Conservation (phyloP, 1,140 invertebrate species). For the Ostrea denselamellosa region DNA sequence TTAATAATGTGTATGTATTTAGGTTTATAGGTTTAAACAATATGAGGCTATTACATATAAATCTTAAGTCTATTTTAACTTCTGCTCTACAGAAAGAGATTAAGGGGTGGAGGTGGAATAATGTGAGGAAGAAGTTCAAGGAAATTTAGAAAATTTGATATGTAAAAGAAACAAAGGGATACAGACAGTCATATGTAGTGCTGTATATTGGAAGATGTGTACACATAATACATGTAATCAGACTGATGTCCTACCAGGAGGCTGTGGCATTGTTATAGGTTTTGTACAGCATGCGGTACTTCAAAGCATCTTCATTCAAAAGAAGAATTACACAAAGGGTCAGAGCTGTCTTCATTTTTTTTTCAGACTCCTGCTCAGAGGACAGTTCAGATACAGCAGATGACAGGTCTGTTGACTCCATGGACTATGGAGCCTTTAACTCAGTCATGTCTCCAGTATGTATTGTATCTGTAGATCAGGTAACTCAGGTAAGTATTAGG, state of each 20-base stretch:
- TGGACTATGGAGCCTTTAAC: not conserved
- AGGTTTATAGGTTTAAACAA: too few relatives aligned
- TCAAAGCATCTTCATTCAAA: too few relatives aligned
- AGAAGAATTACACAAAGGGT: too few relatives aligned
- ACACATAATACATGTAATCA: too few relatives aligned
- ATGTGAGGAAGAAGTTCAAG: not conserved
- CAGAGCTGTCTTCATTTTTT: not conserved
- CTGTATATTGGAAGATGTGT: not conserved
- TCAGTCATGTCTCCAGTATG: not conserved
- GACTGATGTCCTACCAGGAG: too few relatives aligned
- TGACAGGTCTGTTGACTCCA: conserved; percentile 6
- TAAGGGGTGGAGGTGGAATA: too few relatives aligned
- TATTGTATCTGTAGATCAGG: not conserved
- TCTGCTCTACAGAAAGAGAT: too few relatives aligned
- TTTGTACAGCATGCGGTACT: too few relatives aligned
- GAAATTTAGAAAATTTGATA: not conserved
- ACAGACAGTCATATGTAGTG: not conserved
- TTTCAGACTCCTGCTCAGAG: not conserved
- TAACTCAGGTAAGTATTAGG: conserved; percentile 17
- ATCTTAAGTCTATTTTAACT: too few relatives aligned
- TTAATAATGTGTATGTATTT: too few relatives aligned
- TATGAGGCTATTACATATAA: too few relatives aligned
- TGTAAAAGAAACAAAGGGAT: not conserved
- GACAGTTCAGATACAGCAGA: conserved; percentile 9
- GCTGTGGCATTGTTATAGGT: too few relatives aligned